A percentile compares a stretch with the other conserved stretches of the same genome.
These are phyloP conservation scores for Lottia scabra DNA, from an alignment of 2,888 invertebrate species.

Conservation along the genomic window DNA sequence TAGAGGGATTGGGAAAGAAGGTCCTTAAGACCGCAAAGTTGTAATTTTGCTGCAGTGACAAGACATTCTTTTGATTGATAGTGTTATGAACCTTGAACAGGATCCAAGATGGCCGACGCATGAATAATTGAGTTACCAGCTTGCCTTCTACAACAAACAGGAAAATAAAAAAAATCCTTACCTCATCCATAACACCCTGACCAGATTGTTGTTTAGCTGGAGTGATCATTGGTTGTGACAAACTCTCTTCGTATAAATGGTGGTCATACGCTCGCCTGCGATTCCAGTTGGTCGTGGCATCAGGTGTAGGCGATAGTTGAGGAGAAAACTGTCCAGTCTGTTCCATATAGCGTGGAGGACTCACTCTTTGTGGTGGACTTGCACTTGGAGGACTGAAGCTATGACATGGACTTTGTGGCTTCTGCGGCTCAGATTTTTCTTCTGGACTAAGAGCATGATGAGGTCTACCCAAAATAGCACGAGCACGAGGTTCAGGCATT, in stretches of 20 bases:
- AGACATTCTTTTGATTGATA: no score
- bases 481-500: slow-evolving; percentile 6
- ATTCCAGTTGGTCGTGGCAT: background rate
- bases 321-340: background rate
- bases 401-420: background rate
- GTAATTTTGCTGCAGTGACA: no score
- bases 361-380: background rate
- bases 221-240: background rate
- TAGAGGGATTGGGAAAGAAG: no score
- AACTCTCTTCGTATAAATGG: background rate
- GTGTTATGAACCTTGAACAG: no score
- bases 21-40: no score
- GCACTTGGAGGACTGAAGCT: background rate
- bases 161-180: background rate
- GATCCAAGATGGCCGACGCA: no score
- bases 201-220: background rate
- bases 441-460: background rate
- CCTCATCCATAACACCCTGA: background rate
- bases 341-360: background rate
- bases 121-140: no score
- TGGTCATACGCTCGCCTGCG: background rate
- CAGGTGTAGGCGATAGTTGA: background rate
- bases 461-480: slow-evolving; percentile 17
- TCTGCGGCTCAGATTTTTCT: background rate
- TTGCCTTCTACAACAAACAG: no score